A percentile compares a stretch with the other conserved stretches of the same genome.
phyloP scores from a whole-genome alignment of 2,888 invertebrate genomes.

The Helobdella robusta region DNA sequence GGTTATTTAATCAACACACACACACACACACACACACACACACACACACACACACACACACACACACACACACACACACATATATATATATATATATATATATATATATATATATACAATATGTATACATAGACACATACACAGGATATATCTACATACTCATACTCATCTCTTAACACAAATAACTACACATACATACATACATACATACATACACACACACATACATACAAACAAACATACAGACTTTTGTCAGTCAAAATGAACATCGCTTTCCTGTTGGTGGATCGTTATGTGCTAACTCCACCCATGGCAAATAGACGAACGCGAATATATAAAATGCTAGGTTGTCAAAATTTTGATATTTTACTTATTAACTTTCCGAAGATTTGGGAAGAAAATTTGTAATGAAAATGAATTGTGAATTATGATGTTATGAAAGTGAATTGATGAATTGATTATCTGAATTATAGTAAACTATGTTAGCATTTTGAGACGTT shows the following conservation, averaged over 20 bases:
- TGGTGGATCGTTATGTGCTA: neutral
- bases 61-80: conserved; percentile 1
- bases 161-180: neutral
- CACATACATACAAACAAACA: neutral
- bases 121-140: neutral
- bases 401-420: no score
- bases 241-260: neutral
- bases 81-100: conserved; percentile 1
- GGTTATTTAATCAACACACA: neutral
- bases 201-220: neutral
- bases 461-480: no score
- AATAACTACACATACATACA: neutral
- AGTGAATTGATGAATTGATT: no score
- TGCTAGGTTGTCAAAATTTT: no score
- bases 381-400: no score
- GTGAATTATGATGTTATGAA: no score
- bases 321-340: no score
- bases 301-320: no score
- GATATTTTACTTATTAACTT: no score
- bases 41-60: conserved; percentile 1
- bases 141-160: neutral
- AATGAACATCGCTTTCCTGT: neutral
- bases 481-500: no score
- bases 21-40: conserved; percentile 1
- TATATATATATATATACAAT: conserved; percentile 1